Evolutionary conservation across 1,140 invertebrate species (phyloP).

Genomic region (Himalopsyche phryganea): DNA sequence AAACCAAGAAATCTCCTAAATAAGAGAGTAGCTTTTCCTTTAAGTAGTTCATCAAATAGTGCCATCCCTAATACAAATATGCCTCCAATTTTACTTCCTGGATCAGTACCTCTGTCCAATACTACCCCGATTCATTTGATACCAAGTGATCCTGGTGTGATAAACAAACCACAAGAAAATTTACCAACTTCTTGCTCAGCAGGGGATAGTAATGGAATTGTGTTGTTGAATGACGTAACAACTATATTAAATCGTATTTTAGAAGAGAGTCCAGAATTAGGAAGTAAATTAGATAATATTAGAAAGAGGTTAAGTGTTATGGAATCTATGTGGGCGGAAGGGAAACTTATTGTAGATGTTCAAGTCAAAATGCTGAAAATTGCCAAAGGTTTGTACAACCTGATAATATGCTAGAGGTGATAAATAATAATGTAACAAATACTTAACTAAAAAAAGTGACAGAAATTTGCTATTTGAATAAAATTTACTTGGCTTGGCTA

Average conservation of each 20-base stretch:
- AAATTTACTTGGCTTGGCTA: too few species aligned
- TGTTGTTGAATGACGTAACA: constrained; percentile 41
- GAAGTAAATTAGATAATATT: constrained; percentile 47
- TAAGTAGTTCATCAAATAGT: constrained; percentile 37
- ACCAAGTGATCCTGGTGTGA: not conserved
- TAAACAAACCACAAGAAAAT: too few species aligned
- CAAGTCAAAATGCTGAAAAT: constrained; percentile 46
- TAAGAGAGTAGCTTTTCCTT: constrained; percentile 53
- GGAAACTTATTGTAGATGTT: constrained; percentile 46
- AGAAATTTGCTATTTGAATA: too few species aligned
- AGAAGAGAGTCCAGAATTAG: constrained; percentile 43
- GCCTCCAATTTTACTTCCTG: constrained; percentile 22
- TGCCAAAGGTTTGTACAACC: constrained; percentile 42
- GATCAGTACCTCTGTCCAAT: constrained; percentile 38
- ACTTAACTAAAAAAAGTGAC: too few species aligned
- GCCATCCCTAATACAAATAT: constrained; percentile 15
- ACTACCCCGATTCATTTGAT: not conserved
- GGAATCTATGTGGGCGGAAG: constrained; percentile 52
- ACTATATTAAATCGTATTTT: constrained; percentile 40
- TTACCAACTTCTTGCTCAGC: too few species aligned
- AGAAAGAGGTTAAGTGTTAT: constrained; percentile 47
- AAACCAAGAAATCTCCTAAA: constrained; percentile 50
- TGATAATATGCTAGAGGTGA: not conserved
- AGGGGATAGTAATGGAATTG: constrained; percentile 25
- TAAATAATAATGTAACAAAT: too few species aligned